Evolutionary conservation across 2,797 vertebrate genomes (phyloP), one percentile per base, ranked within the genome.

Genomic region (Craterocephalus amniculus): DNA sequence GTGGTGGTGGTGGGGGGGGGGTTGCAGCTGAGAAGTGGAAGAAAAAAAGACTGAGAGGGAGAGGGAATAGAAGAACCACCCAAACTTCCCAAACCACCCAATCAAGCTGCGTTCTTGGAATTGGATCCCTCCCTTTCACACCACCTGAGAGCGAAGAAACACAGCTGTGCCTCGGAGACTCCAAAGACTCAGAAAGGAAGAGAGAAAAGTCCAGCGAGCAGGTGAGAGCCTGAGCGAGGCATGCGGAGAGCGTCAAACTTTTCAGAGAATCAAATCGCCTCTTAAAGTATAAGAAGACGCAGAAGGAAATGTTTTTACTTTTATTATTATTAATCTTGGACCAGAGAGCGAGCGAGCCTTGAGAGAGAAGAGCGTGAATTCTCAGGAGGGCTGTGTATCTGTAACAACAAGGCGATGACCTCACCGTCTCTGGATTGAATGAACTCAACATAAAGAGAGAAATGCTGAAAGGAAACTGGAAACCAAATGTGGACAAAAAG

Each of bases 61-160:
- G 67, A 67, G 56, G 36, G 58, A 24, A 40, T 54, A 27, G 54
- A 68, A 86, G 86, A 91, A 85, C 88, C 86, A 87, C 91, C 89
- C 90, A 91, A 89, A 91, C 85, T 84, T 87, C 74, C 83, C 82
- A 87, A 92, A 86, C 86, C 84, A 88, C 74, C 91, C 92, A 93
- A 93, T 93, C 91, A 87, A 86, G 83, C 76, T 74, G 70, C 67
- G 6, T 58, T 73, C 58, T 65, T 85, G 77, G 79, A 87, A 89
- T 81, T 82, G 83, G 88, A 90, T 87, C 90, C 91, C 92, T 90
- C 91, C 92, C 88, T 81, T 65, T 63, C 74, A 80, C 87, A 85
- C 87, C 88, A 92, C 91, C 90, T 92, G 92, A 89, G 90, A 88
- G 81, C 29, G 1, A 80, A 87, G 85, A 86, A 84, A 83, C 81